A percentile compares a stretch with the other conserved stretches of the same genome.
These are phyloP conservation scores for Pissodes strobi DNA, from an alignment of 1,140 invertebrate genomes.

Conservation along the genomic window DNA sequence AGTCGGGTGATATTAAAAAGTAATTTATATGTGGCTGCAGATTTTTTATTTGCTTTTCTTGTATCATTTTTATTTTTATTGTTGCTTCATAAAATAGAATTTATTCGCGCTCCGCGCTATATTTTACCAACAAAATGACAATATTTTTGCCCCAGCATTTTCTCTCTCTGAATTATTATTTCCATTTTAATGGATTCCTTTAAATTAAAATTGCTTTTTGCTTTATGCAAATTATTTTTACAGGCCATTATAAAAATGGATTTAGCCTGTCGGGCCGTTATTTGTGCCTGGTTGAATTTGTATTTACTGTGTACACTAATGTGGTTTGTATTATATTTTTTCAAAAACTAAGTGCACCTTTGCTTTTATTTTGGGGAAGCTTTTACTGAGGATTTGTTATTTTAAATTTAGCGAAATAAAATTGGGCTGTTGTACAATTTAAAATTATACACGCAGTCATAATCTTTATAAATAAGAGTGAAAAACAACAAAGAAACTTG, in stretches of 20 bases:
- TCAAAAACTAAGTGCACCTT: background rate
- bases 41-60: slow-evolving; percentile 48
- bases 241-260: slow-evolving; percentile 39
- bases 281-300: slow-evolving; percentile 32
- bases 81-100: slow-evolving; percentile 51
- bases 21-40: slow-evolving; percentile 53
- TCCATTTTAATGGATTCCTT: slow-evolving; percentile 46
- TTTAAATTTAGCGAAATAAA: too few species aligned
- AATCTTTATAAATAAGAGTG: too few species aligned
- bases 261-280: slow-evolving; percentile 34
- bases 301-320: slow-evolving; percentile 35
- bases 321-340: slow-evolving; percentile 30
- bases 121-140: slow-evolving; percentile 46
- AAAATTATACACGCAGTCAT: too few species aligned
- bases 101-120: slow-evolving; percentile 42
- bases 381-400: background rate
- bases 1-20: slow-evolving; percentile 54
- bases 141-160: slow-evolving; percentile 41
- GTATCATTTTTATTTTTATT: slow-evolving; percentile 47
- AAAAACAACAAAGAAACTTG: too few species aligned
- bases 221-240: slow-evolving; percentile 39
- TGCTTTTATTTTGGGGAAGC: background rate
- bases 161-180: slow-evolving; percentile 40
- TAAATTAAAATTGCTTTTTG: slow-evolving; percentile 40
- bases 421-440: too few species aligned